A percentile compares a stretch with the other conserved stretches of the same genome.
Conservation (phyloP, 2,888 invertebrate genomes). For the Cinara cedri region DNA sequence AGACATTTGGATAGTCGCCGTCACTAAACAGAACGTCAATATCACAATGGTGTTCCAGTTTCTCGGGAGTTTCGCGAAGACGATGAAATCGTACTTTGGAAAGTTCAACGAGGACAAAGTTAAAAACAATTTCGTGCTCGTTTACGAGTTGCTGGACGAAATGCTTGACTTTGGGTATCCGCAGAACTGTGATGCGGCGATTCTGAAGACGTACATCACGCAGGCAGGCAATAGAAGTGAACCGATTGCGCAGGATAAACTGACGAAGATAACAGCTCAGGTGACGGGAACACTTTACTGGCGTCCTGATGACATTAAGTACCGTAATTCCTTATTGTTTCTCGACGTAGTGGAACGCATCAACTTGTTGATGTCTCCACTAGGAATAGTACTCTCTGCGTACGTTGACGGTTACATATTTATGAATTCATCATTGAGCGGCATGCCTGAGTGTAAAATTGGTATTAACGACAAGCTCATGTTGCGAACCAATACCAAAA, state of each 20-base stretch:
- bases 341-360: constrained; percentile 98
- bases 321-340: constrained; percentile 96
- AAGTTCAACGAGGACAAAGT: constrained; percentile 99
- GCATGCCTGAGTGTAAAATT: constrained; percentile 99
- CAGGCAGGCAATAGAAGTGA: constrained; percentile 99
- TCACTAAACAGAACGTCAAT: constrained; percentile 99
- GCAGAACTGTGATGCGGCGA: constrained; percentile 99
- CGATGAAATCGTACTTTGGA: constrained; percentile 99
- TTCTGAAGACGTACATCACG: constrained; percentile 98
- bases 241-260: constrained; percentile 98
- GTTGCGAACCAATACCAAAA: constrained; percentile 89
- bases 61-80: constrained; percentile 83
- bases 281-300: constrained; percentile 98
- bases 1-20: constrained; percentile 99
- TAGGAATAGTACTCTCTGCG: constrained; percentile 97
- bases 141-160: constrained; percentile 98
- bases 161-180: constrained; percentile 99
- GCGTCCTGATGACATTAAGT: constrained; percentile 99
- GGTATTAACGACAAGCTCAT: constrained; percentile 99
- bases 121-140: constrained; percentile 99
- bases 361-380: constrained; percentile 98
- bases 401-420: constrained; percentile 99
- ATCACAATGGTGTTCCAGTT: constrained; percentile 99
- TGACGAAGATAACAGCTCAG: constrained; percentile 98
- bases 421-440: constrained; percentile 99